Evolutionary conservation across 2,888 invertebrate species (phyloP).

Genomic region (Pegoplata infirma): DNA sequence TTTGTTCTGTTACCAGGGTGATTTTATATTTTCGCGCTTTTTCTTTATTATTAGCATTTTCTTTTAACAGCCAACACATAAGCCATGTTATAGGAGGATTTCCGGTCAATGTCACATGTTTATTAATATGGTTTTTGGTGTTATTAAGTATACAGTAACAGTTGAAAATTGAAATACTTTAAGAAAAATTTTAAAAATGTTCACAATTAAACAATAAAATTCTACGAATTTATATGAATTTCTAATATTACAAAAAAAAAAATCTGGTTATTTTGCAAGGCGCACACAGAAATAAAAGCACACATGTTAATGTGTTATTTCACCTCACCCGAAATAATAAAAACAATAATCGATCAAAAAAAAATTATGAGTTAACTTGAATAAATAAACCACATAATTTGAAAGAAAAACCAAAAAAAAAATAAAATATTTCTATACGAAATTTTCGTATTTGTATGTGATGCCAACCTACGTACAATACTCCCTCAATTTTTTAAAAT

Average conservation of each 20-base stretch:
- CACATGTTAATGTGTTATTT: neutral
- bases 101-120: slow-evolving; percentile 43
- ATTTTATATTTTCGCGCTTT: neutral
- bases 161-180: neutral
- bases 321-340: neutral
- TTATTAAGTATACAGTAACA: neutral
- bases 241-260: neutral
- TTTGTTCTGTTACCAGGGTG: neutral
- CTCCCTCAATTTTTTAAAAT: neutral
- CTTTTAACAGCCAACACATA: neutral
- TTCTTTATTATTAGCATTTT: neutral
- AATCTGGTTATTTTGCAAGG: neutral
- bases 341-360: neutral
- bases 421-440: too few relatives aligned
- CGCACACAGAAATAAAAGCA: too few relatives aligned
- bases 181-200: neutral
- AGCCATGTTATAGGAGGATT: slow-evolving; percentile 20
- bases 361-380: neutral
- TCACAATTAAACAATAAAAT: slow-evolving; percentile 16
- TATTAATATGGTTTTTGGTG: neutral
- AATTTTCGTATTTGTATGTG: neutral
- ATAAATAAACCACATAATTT: neutral
- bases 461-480: neutral
- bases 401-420: neutral
- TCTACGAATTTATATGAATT: neutral